Conservation (phyloP, 2,888 invertebrate species). For the Himalopsyche anomala region DNA sequence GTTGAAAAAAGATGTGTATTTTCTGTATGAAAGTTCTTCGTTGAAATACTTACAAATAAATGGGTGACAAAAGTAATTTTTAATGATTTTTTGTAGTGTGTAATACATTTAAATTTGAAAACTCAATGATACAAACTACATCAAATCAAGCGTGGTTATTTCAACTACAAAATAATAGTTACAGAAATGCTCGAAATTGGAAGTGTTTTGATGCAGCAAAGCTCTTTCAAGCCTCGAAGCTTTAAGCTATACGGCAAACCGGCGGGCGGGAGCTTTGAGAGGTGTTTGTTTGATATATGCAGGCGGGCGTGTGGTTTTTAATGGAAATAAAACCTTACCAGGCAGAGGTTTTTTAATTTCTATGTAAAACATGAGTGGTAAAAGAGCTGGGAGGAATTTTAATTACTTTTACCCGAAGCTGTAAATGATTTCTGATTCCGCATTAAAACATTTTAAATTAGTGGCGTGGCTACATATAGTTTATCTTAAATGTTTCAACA, state of each 20-base stretch:
- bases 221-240: background rate
- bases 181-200: background rate
- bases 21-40: too few species aligned
- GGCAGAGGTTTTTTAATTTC: background rate
- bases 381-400: background rate
- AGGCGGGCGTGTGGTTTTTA: slow-evolving; percentile 8
- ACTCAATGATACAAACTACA: too few species aligned
- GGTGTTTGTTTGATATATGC: slow-evolving; percentile 8
- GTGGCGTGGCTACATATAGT: too few species aligned
- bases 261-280: slow-evolving; percentile 4
- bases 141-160: background rate
- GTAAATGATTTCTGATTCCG: too few species aligned
- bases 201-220: background rate
- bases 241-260: background rate
- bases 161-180: background rate
- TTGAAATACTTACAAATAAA: too few species aligned
- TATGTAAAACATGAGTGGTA: background rate
- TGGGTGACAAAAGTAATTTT: too few species aligned
- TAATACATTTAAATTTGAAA: too few species aligned
- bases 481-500: too few species aligned
- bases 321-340: background rate
- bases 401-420: too few species aligned
- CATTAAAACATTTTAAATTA: too few species aligned
- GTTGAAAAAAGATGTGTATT: too few species aligned
- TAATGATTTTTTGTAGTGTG: too few species aligned